These are phyloP conservation scores for Agapornis canus DNA, from an alignment of 2,797 vertebrate species.

Conservation along the genomic window DNA sequence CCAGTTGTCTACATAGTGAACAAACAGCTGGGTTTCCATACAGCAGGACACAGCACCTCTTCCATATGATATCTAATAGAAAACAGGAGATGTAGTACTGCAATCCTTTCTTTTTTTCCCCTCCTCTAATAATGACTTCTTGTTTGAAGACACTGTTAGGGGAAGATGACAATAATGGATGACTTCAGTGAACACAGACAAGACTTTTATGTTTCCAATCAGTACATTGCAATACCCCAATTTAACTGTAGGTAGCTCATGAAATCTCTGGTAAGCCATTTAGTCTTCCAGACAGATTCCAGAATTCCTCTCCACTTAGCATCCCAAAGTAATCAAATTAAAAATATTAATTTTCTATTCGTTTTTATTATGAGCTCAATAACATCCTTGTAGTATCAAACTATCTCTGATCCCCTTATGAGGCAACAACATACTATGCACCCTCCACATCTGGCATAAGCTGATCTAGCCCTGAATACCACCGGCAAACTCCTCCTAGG, in stretches of 20 bases:
- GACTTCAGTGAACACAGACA: not conserved
- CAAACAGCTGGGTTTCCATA: not conserved
- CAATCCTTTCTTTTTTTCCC: not conserved
- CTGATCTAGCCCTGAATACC: not conserved
- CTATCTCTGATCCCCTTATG: not conserved
- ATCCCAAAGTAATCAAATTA: not conserved
- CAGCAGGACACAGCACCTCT: not conserved
- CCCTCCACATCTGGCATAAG: not conserved
- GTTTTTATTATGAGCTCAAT: not conserved
- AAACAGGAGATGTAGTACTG: not conserved
- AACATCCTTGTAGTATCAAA: not conserved
- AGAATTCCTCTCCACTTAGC: not conserved
- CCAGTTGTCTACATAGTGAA: not conserved
- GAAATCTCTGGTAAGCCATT: not conserved
- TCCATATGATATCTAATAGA: not conserved
- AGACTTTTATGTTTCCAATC: not conserved
- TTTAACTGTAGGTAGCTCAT: not conserved
- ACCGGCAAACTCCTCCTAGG: not conserved
- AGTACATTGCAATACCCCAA: not conserved
- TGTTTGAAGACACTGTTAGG: not conserved
- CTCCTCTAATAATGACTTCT: not conserved
- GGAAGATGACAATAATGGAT: not conserved
- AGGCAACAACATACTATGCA: accelerated
- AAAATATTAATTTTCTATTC: not conserved
- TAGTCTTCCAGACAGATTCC: not conserved